These are phyloP conservation scores for Bimastos eiseni DNA, from an alignment of 2,888 invertebrate genomes.

Conservation along the genomic window DNA sequence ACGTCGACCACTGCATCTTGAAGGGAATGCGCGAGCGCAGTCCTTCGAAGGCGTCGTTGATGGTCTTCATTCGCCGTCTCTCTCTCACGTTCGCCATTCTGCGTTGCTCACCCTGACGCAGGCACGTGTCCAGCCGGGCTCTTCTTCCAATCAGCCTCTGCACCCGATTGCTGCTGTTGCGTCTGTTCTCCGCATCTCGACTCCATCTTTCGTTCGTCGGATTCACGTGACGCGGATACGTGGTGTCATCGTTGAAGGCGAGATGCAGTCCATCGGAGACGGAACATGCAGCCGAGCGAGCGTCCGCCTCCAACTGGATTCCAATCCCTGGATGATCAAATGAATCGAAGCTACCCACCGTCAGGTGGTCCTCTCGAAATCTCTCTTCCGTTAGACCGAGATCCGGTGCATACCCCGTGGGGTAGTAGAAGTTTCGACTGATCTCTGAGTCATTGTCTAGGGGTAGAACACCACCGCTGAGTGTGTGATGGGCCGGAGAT, in stretches of 20 bases:
- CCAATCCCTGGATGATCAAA: not conserved
- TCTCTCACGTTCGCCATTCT: slow-evolving; percentile 92
- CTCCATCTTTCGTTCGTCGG: not conserved
- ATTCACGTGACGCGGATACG: not conserved
- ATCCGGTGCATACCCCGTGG: not conserved
- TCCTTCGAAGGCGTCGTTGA: slow-evolving; percentile 94
- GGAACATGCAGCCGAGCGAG: not conserved
- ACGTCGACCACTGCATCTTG: slow-evolving; percentile 15
- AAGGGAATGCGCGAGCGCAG: slow-evolving; percentile 83
- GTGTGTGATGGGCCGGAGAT: not conserved
- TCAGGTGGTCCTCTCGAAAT: not conserved
- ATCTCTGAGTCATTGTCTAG: not conserved
- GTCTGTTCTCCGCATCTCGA: not conserved
- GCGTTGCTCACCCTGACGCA: slow-evolving; percentile 68
- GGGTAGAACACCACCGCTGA: not conserved
- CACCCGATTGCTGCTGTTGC: not conserved
- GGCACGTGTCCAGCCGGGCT: not conserved
- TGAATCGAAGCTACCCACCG: not conserved
- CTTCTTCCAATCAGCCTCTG: not conserved
- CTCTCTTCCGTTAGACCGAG: slow-evolving; percentile 13
- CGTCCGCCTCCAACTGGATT: not conserved
- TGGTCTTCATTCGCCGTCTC: slow-evolving; percentile 91
- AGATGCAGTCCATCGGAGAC: not conserved
- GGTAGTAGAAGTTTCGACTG: not conserved
- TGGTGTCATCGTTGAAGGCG: not conserved